Evolutionary conservation across 2,888 invertebrate species (phyloP).

Genomic region (Portevinia maculata): DNA sequence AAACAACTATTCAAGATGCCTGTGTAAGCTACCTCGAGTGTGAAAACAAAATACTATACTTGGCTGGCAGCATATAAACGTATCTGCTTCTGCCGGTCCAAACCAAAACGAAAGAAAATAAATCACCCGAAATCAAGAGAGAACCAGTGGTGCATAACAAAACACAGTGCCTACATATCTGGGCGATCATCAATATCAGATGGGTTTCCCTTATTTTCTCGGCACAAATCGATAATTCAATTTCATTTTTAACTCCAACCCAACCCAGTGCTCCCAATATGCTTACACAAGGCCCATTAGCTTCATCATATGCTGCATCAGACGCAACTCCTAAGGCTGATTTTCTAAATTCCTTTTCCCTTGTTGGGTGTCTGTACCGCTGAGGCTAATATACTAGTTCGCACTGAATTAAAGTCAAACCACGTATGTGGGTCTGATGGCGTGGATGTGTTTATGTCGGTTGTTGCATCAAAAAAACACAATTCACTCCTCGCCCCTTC

Average conservation of each 20-base stretch:
- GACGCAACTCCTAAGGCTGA: not conserved
- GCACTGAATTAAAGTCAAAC: conserved; percentile 7
- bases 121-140: conserved; percentile 5
- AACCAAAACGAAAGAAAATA: conserved; percentile 17
- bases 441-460: too few species aligned
- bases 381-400: conserved; percentile 20
- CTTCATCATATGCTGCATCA: not conserved
- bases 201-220: not conserved
- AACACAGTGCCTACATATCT: conserved; percentile 13
- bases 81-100: conserved; percentile 8
- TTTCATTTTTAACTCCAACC: not conserved
- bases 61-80: conserved; percentile 19
- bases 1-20: conserved; percentile 21
- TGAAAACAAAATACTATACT: conserved; percentile 8
- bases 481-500: not conserved
- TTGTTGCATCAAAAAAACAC: too few species aligned
- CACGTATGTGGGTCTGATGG: too few species aligned
- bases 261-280: not conserved
- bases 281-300: not conserved
- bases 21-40: conserved; percentile 26
- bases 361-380: conserved; percentile 11
- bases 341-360: not conserved
- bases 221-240: conserved; percentile 3
- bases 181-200: conserved; percentile 13
- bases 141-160: not conserved